A percentile compares a stretch with the other conserved stretches of the same genome.
These are phyloP conservation scores for Augiades crinisus DNA, from an alignment of 2,888 invertebrate species.

Conservation along the genomic window DNA sequence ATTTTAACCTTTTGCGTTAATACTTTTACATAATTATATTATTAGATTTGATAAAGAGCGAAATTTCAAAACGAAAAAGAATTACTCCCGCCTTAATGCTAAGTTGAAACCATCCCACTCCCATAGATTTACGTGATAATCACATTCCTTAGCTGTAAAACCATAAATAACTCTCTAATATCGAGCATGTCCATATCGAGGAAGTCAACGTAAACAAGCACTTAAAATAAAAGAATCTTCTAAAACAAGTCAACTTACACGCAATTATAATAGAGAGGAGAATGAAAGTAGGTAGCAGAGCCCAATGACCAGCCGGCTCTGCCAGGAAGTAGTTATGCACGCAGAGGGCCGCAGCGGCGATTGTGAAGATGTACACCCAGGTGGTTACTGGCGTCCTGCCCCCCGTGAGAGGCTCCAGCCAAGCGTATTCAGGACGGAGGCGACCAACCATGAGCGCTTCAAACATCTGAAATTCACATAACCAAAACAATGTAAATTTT, in stretches of 20 bases:
- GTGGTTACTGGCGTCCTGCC: conserved; percentile 89
- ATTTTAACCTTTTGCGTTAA: too few species aligned
- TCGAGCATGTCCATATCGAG: too few species aligned
- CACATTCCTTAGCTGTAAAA: too few species aligned
- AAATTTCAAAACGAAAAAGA: too few species aligned
- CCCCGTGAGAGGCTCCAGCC: conserved; percentile 87
- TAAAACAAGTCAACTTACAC: conserved; percentile 82
- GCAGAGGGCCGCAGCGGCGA: conserved; percentile 86
- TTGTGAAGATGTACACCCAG: conserved; percentile 86
- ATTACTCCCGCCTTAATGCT: too few species aligned
- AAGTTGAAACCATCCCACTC: too few species aligned
- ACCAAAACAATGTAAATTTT: not conserved
- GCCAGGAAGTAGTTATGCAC: conserved; percentile 84
- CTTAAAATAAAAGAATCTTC: not conserved
- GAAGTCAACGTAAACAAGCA: too few species aligned
- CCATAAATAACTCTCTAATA: too few species aligned
- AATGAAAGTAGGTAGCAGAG: conserved; percentile 82
- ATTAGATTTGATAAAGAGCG: too few species aligned
- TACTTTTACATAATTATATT: too few species aligned
- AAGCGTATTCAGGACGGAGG: conserved; percentile 86
- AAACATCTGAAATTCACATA: conserved; percentile 62
- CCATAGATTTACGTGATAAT: too few species aligned
- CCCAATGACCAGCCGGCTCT: conserved; percentile 84
- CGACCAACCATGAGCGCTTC: conserved; percentile 87
- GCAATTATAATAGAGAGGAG: conserved; percentile 83